Conservation (phyloP, 2,888 invertebrate genomes). For the Gandaritis pyraliata region DNA sequence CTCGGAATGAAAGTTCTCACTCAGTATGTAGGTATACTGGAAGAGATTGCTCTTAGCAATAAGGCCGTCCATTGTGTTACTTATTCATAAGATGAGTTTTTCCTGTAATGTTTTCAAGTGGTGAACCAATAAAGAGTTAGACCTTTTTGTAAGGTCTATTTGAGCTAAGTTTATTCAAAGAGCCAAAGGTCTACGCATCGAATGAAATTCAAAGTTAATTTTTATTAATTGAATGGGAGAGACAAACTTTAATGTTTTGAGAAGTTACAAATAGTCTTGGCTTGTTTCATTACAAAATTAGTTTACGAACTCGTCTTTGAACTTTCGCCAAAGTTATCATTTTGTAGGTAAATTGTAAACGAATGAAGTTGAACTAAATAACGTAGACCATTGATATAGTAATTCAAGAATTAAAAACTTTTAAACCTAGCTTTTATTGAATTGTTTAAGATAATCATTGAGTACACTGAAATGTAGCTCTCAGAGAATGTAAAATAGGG, state of each 20-base stretch:
- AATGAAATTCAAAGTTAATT: not conserved
- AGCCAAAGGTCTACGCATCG: not conserved
- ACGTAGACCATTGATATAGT: not conserved
- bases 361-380: constrained; percentile 3
- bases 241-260: constrained; percentile 14
- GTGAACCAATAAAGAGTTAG: too few species aligned
- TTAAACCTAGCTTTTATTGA: too few species aligned
- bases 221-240: constrained; percentile 3
- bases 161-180: not conserved
- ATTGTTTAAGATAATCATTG: too few species aligned
- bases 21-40: too few species aligned
- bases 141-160: too few species aligned
- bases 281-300: constrained; percentile 24
- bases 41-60: too few species aligned
- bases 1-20: not conserved
- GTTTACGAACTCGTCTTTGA: constrained; percentile 8
- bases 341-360: constrained; percentile 4
- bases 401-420: too few species aligned
- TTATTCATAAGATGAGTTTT: too few species aligned
- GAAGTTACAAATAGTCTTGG: constrained; percentile 15
- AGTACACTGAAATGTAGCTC: too few species aligned
- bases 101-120: too few species aligned
- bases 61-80: too few species aligned
- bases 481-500: too few species aligned
- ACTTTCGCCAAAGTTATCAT: constrained; percentile 12